Evolutionary conservation across 2,888 invertebrate genomes (phyloP), one percentile per base, ranked within the genome.

Genomic region (Andricus curvator): DNA sequence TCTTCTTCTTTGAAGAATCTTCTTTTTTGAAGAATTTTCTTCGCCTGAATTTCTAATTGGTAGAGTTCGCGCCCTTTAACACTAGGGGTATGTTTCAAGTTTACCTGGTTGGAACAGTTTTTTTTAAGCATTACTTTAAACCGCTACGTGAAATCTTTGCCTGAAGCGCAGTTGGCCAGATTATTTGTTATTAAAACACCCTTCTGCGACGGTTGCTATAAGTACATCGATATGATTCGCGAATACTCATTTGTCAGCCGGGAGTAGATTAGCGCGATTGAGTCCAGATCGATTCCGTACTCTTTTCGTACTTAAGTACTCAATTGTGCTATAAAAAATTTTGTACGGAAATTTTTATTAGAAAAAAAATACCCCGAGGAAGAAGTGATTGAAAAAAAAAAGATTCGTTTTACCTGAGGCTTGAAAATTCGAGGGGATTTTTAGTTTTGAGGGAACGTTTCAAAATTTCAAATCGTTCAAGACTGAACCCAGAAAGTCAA

Each of bases 161-260:
- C 74, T 51, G n/a, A 74, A 74, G 74, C 74, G 33, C 29, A 74
- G 15, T 56, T 60, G 70, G 56, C 33, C 56, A 56, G 51, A 74
- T 74, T 56, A 74, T 60, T 60, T 60, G n/a, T 22, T 48, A 56
- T 56, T 51, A 56, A 74, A 74, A 60, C 56, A 56, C 56, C 33
- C 74, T 74, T 74, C 56, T 22, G 33, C 56, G 8, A 74, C 70
- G 74, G 37, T 56, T 60, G 51, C 51, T 56, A 74, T 74, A 74
- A 74, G 74, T 74, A 74, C 74, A 74, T 74, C 56, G 74, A 74
- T 33, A 33, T 70, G 51, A 29, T 70, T 74, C 51, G 56, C 56
- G 37, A 74, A 74, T 56, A 74, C 29, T 56, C 56, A 6, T 74
- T 56, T 56, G 56, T 48, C 25, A 68, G 33, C 74, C 74, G 74